phyloP scores from a whole-genome alignment of 2,888 invertebrate genomes.

The Habrosyne pyritoides region DNA sequence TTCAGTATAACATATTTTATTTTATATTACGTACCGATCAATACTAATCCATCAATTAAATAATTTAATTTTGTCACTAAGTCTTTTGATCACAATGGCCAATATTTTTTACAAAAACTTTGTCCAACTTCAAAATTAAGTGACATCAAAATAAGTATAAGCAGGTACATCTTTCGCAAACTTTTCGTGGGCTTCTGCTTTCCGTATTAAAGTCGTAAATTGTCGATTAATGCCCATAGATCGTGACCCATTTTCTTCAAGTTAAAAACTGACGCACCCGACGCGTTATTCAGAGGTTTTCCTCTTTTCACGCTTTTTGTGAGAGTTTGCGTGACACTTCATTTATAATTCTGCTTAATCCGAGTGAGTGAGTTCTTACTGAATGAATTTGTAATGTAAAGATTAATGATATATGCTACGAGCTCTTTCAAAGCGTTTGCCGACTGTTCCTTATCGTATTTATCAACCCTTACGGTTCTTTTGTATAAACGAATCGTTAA shows the following conservation, averaged over 20 bases:
- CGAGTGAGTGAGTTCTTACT: conserved; percentile 80
- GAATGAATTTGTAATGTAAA: conserved; percentile 81
- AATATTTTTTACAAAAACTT: too few species aligned
- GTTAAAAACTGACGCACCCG: conserved; percentile 68
- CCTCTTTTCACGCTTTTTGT: conserved; percentile 74
- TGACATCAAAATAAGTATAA: too few species aligned
- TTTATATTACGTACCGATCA: too few species aligned
- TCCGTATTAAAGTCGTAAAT: conserved; percentile 52
- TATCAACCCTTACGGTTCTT: conserved; percentile 48
- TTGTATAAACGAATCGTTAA: conserved; percentile 34
- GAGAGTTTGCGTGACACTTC: conserved; percentile 74
- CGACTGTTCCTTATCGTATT: conserved; percentile 59
- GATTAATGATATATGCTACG: conserved; percentile 74
- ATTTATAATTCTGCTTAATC: conserved; percentile 82
- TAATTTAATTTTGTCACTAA: too few species aligned
- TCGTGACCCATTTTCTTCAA: conserved; percentile 57
- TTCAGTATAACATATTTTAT: too few species aligned
- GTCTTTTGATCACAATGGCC: too few species aligned
- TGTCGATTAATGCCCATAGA: conserved; percentile 56
- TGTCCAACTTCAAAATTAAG: too few species aligned
- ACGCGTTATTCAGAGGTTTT: conserved; percentile 60
- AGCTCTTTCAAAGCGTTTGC: conserved; percentile 59
- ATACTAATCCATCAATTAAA: too few species aligned
- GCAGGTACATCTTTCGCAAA: conserved; percentile 35
- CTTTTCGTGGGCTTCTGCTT: conserved; percentile 16